Evolutionary conservation across 2,797 vertebrate genomes (phyloP).

Genomic region (Sebastes kiyomatsui): DNA sequence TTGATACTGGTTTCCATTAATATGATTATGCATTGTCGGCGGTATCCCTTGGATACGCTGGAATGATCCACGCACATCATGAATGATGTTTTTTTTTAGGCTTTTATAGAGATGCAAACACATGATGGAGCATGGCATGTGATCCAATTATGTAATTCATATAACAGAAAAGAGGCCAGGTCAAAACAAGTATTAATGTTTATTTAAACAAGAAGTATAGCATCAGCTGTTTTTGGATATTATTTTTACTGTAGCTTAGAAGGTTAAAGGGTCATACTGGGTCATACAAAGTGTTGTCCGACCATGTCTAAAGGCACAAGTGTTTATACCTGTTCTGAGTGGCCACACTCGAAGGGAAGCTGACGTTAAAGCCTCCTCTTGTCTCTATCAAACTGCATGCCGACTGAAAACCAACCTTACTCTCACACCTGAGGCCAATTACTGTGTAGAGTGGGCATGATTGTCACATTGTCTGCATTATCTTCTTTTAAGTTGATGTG

Average conservation of each 20-base stretch:
- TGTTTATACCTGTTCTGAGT: neutral
- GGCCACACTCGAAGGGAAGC: neutral
- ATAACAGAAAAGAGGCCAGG: neutral
- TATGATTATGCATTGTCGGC: conserved; percentile 42
- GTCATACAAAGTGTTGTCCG: neutral
- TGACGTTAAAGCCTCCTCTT: neutral
- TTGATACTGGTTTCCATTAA: conserved; percentile 49
- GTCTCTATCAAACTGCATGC: neutral
- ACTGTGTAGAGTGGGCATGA: neutral
- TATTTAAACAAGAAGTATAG: neutral
- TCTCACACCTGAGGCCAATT: neutral
- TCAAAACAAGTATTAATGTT: conserved; percentile 16
- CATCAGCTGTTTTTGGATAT: neutral
- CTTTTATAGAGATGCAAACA: conserved; percentile 27
- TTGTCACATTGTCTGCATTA: neutral
- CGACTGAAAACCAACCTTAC: neutral
- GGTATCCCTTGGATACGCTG: conserved; percentile 51
- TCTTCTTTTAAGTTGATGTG: neutral
- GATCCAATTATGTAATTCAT: conserved; percentile 23
- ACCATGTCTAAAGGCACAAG: neutral
- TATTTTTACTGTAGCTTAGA: neutral
- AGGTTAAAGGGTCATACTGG: conserved; percentile 20
- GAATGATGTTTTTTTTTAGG: conserved; percentile 23
- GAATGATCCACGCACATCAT: conserved; percentile 32
- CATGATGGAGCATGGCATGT: conserved; percentile 10